Conservation (phyloP, 2,797 vertebrate species). For the Xiphophorus birchmanni region DNA sequence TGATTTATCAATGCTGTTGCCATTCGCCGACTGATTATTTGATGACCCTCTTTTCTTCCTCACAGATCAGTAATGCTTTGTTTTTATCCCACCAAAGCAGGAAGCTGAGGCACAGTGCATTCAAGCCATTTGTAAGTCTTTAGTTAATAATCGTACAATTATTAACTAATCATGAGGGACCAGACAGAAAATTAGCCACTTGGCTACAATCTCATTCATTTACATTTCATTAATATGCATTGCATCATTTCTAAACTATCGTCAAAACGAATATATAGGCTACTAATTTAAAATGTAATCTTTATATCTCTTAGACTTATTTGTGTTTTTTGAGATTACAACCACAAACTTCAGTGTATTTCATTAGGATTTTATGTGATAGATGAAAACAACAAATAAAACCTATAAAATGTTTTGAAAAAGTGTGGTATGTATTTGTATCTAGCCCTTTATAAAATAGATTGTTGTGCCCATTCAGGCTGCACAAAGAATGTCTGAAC, state of each 20-base stretch:
- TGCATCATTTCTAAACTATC: neutral
- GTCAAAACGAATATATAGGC: neutral
- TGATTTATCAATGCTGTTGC: slow-evolving; percentile 36
- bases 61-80: slow-evolving; percentile 16
- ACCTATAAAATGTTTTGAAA: neutral
- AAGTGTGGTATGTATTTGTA: neutral
- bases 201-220: neutral
- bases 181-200: neutral
- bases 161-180: neutral
- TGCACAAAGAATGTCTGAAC: neutral
- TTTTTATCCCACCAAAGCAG: neutral
- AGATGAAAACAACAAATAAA: neutral
- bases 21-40: slow-evolving; percentile 24
- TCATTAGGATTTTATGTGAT: neutral
- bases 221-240: neutral
- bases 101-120: slow-evolving; percentile 6
- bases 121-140: slow-evolving; percentile 14
- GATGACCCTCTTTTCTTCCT: slow-evolving; percentile 16
- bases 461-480: neutral
- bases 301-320: neutral
- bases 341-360: neutral
- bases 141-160: neutral
- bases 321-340: neutral
- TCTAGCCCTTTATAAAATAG: neutral
- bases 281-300: neutral